These are phyloP conservation scores for Scophthalmus maximus DNA, from an alignment of 2,113 vertebrate genomes.

Conservation along the genomic window DNA sequence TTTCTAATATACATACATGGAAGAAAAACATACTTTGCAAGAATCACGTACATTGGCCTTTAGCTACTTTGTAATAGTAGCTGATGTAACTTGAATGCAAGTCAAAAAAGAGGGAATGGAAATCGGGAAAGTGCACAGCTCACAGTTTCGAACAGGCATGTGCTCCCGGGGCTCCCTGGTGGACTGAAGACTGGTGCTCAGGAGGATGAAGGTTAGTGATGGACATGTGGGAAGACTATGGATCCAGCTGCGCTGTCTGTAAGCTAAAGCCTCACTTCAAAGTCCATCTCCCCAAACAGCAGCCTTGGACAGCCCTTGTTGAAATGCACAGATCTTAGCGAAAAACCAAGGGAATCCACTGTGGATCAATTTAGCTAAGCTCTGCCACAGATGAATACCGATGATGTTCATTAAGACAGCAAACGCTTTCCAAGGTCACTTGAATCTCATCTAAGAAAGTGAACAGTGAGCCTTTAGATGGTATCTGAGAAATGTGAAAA, in stretches of 20 bases:
- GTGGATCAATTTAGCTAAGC: slow-evolving; percentile 70
- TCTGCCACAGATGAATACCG: slow-evolving; percentile 55
- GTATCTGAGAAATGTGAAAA: slow-evolving; percentile 36
- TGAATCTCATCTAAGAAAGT: slow-evolving; percentile 37
- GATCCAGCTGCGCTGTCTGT: slow-evolving; percentile 60
- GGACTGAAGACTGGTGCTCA: slow-evolving; percentile 36
- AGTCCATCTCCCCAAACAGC: slow-evolving; percentile 55
- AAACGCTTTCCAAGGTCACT: slow-evolving; percentile 56
- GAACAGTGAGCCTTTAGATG: slow-evolving; percentile 24
- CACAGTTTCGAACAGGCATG: slow-evolving; percentile 54
- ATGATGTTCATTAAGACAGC: slow-evolving; percentile 58
- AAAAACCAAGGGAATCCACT: slow-evolving; percentile 58
- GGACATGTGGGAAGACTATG: slow-evolving; percentile 72
- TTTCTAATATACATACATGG: not conserved
- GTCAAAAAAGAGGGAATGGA: slow-evolving; percentile 22
- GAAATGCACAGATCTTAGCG: slow-evolving; percentile 54
- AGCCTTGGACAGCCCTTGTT: slow-evolving; percentile 51
- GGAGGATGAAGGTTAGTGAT: slow-evolving; percentile 59
- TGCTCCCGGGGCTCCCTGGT: slow-evolving; percentile 41
- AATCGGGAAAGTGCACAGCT: slow-evolving; percentile 48
- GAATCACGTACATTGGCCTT: not conserved
- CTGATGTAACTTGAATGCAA: slow-evolving; percentile 46
- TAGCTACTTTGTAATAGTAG: slow-evolving; percentile 16
- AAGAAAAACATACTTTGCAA: not conserved
- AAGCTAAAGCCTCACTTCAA: slow-evolving; percentile 73